phyloP scores from a whole-genome alignment of 2,113 vertebrate genomes.

The Bubo scandiacus region DNA sequence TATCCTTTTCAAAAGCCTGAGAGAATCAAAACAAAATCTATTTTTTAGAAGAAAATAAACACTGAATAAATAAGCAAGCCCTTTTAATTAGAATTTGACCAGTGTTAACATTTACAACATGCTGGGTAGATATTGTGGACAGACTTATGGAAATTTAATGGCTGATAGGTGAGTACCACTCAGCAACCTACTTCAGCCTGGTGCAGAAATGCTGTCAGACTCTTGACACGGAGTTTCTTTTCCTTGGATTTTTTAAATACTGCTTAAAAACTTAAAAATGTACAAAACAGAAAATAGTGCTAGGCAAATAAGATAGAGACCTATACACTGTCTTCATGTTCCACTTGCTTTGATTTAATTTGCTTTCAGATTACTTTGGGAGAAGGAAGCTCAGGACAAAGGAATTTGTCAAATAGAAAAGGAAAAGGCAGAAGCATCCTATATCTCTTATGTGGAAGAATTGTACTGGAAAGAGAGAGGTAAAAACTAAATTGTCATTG shows the following conservation, averaged over 20 bases:
- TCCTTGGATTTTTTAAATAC: not conserved
- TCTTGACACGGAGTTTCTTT: not conserved
- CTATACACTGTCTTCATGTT: not conserved
- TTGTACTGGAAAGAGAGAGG: not conserved
- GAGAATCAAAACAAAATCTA: not conserved
- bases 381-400: not conserved
- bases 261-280: not conserved
- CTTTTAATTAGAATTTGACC: not conserved
- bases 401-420: not conserved
- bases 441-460: not conserved
- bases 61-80: not conserved
- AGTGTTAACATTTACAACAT: not conserved
- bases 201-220: not conserved
- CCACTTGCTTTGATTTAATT: not conserved
- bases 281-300: not conserved
- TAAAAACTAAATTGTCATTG: not conserved
- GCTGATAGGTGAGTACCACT: not conserved
- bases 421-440: not conserved
- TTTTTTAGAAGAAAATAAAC: not conserved
- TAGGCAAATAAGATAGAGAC: not conserved
- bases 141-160: not conserved
- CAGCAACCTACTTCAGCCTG: not conserved
- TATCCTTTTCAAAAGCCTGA: not conserved
- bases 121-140: not conserved
- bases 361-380: not conserved